Evolutionary conservation across 2,113 vertebrate genomes (phyloP).

Genomic region (Delphinapterus leucas): DNA sequence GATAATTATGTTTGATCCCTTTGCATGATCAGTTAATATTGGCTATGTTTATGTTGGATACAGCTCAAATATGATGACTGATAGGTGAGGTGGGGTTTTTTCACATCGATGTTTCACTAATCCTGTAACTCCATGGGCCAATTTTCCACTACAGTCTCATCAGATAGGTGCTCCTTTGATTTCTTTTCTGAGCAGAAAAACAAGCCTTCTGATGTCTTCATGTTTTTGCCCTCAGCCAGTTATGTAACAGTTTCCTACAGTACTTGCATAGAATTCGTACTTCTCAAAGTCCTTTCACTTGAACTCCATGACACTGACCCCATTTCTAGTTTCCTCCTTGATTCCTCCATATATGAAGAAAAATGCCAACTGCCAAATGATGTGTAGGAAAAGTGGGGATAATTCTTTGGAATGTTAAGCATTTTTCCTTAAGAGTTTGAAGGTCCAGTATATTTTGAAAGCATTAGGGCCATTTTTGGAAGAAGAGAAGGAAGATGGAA

Average conservation of each 20-base stretch:
- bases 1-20: neutral
- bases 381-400: constrained; percentile 25
- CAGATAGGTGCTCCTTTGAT: neutral
- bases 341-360: constrained; percentile 39
- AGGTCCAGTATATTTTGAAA: constrained; percentile 33
- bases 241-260: neutral
- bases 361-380: neutral
- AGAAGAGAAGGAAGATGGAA: constrained; percentile 53
- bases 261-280: neutral
- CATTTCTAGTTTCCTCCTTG: neutral
- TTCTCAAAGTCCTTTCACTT: neutral
- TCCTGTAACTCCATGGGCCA: neutral
- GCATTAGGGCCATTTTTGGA: constrained; percentile 58
- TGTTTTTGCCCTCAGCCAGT: neutral
- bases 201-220: neutral
- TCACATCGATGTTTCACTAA: neutral
- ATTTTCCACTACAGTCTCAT: neutral
- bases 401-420: constrained; percentile 54
- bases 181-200: neutral
- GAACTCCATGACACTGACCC: neutral
- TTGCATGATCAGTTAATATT: neutral
- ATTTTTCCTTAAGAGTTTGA: constrained; percentile 29
- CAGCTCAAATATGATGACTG: neutral
- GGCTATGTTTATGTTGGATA: neutral
- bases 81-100: neutral